These are phyloP conservation scores for Dryadula phaetusa DNA, from an alignment of 2,888 invertebrate species.

Conservation along the genomic window DNA sequence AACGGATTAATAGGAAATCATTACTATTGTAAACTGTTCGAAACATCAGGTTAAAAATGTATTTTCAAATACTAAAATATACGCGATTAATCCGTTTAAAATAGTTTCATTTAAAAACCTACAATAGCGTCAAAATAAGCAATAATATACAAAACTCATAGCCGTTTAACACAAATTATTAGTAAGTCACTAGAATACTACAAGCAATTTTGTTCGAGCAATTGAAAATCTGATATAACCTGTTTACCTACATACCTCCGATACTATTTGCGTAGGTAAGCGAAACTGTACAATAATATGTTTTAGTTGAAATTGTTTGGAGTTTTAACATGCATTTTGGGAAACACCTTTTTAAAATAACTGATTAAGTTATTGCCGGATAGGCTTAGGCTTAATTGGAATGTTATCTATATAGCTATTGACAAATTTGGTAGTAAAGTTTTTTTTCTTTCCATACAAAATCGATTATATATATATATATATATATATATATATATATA, in stretches of 20 bases:
- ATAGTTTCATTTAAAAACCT: too few species aligned
- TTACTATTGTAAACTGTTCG: too few species aligned
- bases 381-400: not conserved
- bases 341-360: not conserved
- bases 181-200: constrained; percentile 22
- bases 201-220: constrained; percentile 26
- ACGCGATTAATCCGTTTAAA: too few species aligned
- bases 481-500: too few species aligned
- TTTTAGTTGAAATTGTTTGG: constrained; percentile 4
- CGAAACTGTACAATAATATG: constrained; percentile 19
- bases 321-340: constrained; percentile 6
- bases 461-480: too few species aligned
- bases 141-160: not conserved
- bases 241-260: constrained; percentile 47
- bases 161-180: constrained; percentile 14
- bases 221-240: constrained; percentile 41
- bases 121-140: not conserved
- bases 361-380: not conserved
- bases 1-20: too few species aligned
- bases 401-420: not conserved
- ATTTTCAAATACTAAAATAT: too few species aligned
- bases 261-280: constrained; percentile 47
- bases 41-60: too few species aligned
- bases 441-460: too few species aligned
- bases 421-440: not conserved